Conservation (phyloP, 1,140 invertebrate genomes). For the Pseudoatta argentina region DNA sequence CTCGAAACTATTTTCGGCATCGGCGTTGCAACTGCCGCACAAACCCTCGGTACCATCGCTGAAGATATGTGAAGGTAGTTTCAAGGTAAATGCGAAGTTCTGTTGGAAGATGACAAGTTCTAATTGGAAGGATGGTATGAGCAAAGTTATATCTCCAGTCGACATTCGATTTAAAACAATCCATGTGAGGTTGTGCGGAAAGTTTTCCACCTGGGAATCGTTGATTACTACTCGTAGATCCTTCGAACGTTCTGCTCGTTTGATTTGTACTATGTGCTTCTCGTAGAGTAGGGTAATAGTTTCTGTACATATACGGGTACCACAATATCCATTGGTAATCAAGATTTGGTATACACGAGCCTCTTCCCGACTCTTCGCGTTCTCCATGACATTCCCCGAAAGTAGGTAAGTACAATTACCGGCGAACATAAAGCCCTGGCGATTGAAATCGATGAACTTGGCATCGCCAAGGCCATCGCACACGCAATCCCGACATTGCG, state of each 20-base stretch:
- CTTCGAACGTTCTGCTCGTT: slow-evolving; percentile 69
- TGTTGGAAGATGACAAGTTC: slow-evolving; percentile 79
- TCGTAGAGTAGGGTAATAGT: slow-evolving; percentile 89
- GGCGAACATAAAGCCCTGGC: slow-evolving; percentile 90
- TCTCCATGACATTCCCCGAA: slow-evolving; percentile 87
- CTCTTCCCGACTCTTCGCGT: slow-evolving; percentile 73
- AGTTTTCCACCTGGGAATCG: slow-evolving; percentile 76
- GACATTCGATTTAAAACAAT: slow-evolving; percentile 80
- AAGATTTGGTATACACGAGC: slow-evolving; percentile 90
- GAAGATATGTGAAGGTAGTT: slow-evolving; percentile 91
- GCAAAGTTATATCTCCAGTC: slow-evolving; percentile 82
- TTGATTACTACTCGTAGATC: slow-evolving; percentile 78
- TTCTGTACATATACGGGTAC: slow-evolving; percentile 87
- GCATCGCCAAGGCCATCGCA: slow-evolving; percentile 91
- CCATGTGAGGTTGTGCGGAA: slow-evolving; percentile 83
- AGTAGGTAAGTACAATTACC: slow-evolving; percentile 94
- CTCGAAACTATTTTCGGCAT: slow-evolving; percentile 89
- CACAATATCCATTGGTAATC: slow-evolving; percentile 89
- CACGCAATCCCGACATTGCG: slow-evolving; percentile 91
- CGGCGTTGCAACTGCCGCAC: slow-evolving; percentile 92
- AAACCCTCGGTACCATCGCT: slow-evolving; percentile 91
- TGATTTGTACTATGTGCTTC: slow-evolving; percentile 88
- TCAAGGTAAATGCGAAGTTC: slow-evolving; percentile 89
- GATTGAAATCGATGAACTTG: slow-evolving; percentile 92
- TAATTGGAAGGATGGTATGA: slow-evolving; percentile 84